Base-by-base conservation (phyloP, 1,140 invertebrate species). In the Microplitis mediator region DNA sequence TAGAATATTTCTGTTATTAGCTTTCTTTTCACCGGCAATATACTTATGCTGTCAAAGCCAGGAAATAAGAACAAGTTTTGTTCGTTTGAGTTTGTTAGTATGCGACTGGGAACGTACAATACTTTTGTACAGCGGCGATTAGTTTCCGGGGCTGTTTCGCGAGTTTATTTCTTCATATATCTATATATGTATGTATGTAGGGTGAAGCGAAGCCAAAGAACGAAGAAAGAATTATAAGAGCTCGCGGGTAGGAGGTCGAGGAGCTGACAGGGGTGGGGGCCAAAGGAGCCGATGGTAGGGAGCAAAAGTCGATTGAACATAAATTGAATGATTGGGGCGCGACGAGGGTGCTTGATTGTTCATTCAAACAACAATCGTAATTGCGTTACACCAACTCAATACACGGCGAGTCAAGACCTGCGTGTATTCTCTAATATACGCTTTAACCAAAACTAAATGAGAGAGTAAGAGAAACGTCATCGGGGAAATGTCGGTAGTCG, bases 291-390 rank as follows among this genome's bases (percentile, higher is more conserved):
- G 8, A 61, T 63, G 39, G 16, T 39, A 23, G 34, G 69, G 63
- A 60, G 72, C 74, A 77, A 71, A 75, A 86, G 84, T 82, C 85
- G 86, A 87, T 87, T 86, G 85, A 87, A 84, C 85, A 80, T 82
- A 87, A 87, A 87, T 87, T 86, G 86, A 87, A 87, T 87, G 86
- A 87, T 87, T 84, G 84, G 84, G 81, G 81, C 77, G 80, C 79
- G 79, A 79, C 80, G 83, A 86, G 86, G 85, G 86, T 83, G 84
- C 86, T 87, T 87, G 86, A 87, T 87, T 87, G 86, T 87, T 87
- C 86, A 87, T 87, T 87, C 85, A 87, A 87, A 87, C 85, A 87
- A 87, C 86, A 87, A 87, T 87, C 84, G 85, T 87, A 87, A 87
- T 87, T 87, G 84, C 84, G 84, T 87, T 87, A 87, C 82, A 81